Conservation (phyloP, 2,888 invertebrate species). For the Pollenia labialis region DNA sequence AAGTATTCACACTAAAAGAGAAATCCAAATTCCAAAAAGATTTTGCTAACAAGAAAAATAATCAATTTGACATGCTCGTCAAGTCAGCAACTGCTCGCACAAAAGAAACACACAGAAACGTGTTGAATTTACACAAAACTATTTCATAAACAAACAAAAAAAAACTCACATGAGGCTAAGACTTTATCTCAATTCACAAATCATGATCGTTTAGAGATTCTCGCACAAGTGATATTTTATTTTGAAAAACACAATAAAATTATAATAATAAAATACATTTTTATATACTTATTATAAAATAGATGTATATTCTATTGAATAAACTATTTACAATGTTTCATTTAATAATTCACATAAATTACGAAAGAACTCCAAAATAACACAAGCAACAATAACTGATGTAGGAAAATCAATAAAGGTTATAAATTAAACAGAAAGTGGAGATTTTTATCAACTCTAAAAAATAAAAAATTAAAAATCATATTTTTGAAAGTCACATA, state of each 20-base stretch:
- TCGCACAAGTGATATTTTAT: slow-evolving; percentile 34
- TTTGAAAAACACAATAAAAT: slow-evolving; percentile 31
- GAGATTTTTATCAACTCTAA: slow-evolving; percentile 8
- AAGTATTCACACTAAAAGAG: background rate
- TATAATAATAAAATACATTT: slow-evolving; percentile 29
- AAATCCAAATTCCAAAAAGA: slow-evolving; percentile 21
- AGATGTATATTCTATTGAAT: too few relatives aligned
- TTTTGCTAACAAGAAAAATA: slow-evolving; percentile 13
- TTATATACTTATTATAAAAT: too few relatives aligned
- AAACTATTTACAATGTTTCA: background rate
- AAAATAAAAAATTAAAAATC: background rate
- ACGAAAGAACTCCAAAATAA: background rate
- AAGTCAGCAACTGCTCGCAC: background rate
- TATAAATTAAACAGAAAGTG: background rate
- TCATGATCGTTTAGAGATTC: slow-evolving; percentile 31
- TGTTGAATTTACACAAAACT: slow-evolving; percentile 31
- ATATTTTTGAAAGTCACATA: background rate
- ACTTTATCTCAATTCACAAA: slow-evolving; percentile 32
- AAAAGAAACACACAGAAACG: slow-evolving; percentile 17
- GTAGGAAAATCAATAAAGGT: background rate
- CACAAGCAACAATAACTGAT: background rate
- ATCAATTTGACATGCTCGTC: slow-evolving; percentile 50
- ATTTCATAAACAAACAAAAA: background rate
- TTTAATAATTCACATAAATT: slow-evolving; percentile 43
- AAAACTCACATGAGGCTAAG: slow-evolving; percentile 1